phyloP scores from a whole-genome alignment of 2,888 invertebrate genomes.

The Lissonota sp. region DNA sequence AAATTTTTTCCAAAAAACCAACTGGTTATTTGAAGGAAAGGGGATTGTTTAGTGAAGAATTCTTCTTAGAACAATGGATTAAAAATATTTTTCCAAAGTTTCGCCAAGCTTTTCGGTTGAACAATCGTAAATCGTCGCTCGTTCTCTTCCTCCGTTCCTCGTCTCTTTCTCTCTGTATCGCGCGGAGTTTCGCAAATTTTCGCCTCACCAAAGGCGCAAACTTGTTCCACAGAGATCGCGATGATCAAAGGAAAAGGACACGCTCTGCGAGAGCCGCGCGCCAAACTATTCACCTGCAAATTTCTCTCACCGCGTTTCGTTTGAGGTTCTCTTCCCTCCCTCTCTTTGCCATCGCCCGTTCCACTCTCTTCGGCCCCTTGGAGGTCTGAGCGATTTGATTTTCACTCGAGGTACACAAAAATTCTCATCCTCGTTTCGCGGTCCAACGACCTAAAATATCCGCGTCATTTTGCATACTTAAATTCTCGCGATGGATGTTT shows the following conservation, averaged over 20 bases:
- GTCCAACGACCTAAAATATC: constrained; percentile 17
- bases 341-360: constrained; percentile 1
- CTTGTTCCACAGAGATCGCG: constrained; percentile 5
- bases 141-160: background rate
- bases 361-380: background rate
- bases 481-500: background rate
- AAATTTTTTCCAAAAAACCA: too few species aligned
- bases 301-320: constrained; percentile 52
- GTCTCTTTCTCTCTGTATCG: constrained; percentile 18
- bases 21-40: too few species aligned
- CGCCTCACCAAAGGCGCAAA: background rate
- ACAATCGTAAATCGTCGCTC: too few species aligned
- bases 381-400: constrained; percentile 42
- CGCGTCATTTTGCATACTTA: background rate
- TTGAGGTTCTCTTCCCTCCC: constrained; percentile 28
- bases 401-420: constrained; percentile 26
- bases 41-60: too few species aligned
- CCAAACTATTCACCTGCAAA: constrained; percentile 58
- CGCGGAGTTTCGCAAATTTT: constrained; percentile 11
- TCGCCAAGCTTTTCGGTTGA: too few species aligned
- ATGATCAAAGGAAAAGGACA: constrained; percentile 35
- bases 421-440: constrained; percentile 53
- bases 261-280: constrained; percentile 24
- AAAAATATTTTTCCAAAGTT: too few species aligned
- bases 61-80: too few species aligned